Conservation (phyloP, 1,140 invertebrate genomes). For the Daktulosphaira vitifoliae region DNA sequence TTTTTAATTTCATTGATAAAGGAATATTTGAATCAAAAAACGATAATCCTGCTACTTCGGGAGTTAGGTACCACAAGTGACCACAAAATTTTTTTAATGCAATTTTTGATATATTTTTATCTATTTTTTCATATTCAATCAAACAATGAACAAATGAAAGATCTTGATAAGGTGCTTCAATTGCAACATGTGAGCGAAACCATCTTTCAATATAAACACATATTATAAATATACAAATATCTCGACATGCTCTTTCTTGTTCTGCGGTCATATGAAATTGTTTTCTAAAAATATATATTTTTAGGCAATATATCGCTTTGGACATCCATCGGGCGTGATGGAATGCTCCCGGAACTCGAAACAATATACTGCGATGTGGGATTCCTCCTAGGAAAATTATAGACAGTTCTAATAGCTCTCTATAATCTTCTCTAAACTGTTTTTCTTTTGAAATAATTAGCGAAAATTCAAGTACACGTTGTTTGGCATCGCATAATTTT, state of each 20-base stretch:
- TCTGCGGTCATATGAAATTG: slow-evolving; percentile 20
- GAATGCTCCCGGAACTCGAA: slow-evolving; percentile 25
- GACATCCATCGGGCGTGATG: slow-evolving; percentile 36
- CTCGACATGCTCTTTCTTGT: slow-evolving; percentile 8
- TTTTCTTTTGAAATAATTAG: not conserved
- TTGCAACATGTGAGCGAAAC: slow-evolving; percentile 15
- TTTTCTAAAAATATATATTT: slow-evolving; percentile 36
- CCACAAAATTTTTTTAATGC: slow-evolving; percentile 35
- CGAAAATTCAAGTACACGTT: not conserved
- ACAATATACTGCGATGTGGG: not conserved
- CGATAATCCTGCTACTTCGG: not conserved
- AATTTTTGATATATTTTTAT: slow-evolving; percentile 28
- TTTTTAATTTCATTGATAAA: not conserved
- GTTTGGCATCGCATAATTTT: not conserved
- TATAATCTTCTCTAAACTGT: slow-evolving; percentile 20
- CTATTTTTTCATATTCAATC: slow-evolving; percentile 25
- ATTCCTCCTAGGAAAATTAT: slow-evolving; percentile 25
- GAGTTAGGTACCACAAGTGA: slow-evolving; percentile 4
- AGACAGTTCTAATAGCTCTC: slow-evolving; percentile 23
- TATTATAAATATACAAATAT: slow-evolving; percentile 35
- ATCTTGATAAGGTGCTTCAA: slow-evolving; percentile 30
- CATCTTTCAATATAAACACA: slow-evolving; percentile 34
- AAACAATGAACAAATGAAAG: slow-evolving; percentile 30
- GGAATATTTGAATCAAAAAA: not conserved
- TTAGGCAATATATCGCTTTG: slow-evolving; percentile 35